Percentiles rank a stretch among this genome's conserved stretches.
Conservation (phyloP, 1,140 invertebrate species). For the Aplysia californica region DNA sequence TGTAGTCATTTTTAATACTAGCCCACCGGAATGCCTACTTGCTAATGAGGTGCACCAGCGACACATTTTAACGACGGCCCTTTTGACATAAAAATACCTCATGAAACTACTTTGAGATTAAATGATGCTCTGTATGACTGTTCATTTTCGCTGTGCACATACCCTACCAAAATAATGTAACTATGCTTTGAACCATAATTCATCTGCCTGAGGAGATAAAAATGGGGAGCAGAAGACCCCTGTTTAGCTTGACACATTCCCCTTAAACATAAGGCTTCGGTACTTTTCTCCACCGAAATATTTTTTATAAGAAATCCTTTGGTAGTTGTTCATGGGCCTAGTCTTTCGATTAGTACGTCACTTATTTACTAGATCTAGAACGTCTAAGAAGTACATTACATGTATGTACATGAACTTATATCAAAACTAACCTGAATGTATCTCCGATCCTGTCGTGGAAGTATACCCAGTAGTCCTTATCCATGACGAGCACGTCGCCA, state of each 20-base stretch:
- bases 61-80: neutral
- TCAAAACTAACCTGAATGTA: constrained; percentile 56
- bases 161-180: too few relatives aligned
- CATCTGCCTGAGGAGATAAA: too few relatives aligned
- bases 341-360: neutral
- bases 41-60: neutral
- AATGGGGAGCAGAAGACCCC: too few relatives aligned
- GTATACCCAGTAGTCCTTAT: constrained; percentile 63
- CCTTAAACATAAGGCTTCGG: neutral
- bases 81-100: too few relatives aligned
- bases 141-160: too few relatives aligned
- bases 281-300: neutral
- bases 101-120: too few relatives aligned
- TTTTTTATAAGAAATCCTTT: too few relatives aligned
- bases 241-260: neutral
- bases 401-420: neutral
- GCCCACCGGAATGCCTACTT: neutral
- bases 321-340: neutral
- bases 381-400: neutral
- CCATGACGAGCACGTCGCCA: constrained; percentile 62
- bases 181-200: too few relatives aligned
- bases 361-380: neutral
- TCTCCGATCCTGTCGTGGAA: constrained; percentile 66
- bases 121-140: too few relatives aligned
- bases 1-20: neutral